These are phyloP conservation scores for Hesperia comma DNA, from an alignment of 2,888 invertebrate genomes.

Conservation along the genomic window DNA sequence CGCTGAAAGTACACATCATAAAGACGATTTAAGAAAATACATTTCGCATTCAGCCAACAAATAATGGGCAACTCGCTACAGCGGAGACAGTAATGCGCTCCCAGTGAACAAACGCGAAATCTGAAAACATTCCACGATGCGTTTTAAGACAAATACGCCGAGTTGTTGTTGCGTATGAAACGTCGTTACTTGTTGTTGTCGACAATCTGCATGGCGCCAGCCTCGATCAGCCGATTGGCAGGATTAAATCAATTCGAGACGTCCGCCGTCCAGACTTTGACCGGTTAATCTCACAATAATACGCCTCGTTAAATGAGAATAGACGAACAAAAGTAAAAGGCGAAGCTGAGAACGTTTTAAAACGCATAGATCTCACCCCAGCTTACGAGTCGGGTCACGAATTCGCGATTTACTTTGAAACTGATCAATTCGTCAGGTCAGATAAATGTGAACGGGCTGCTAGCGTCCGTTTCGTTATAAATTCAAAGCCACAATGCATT, in stretches of 20 bases:
- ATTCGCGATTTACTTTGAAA: conserved; percentile 11
- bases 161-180: conserved; percentile 21
- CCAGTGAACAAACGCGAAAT: background rate
- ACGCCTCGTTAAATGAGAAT: conserved; percentile 17
- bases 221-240: conserved; percentile 26
- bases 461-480: conserved; percentile 21
- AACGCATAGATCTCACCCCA: conserved; percentile 7
- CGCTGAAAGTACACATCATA: background rate
- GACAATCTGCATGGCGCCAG: conserved; percentile 37
- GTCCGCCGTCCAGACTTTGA: conserved; percentile 24
- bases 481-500: conserved; percentile 34
- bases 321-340: conserved; percentile 18
- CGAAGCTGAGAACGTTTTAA: conserved; percentile 13
- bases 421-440: conserved; percentile 26
- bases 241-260: conserved; percentile 34
- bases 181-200: conserved; percentile 31
- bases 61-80: conserved; percentile 10
- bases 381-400: conserved; percentile 20
- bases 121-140: conserved; percentile 12
- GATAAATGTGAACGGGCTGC: conserved; percentile 14
- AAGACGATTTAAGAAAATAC: conserved; percentile 15
- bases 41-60: background rate
- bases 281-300: conserved; percentile 26
- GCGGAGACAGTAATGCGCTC: conserved; percentile 12
- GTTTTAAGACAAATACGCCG: conserved; percentile 27